These are phyloP conservation scores for Corvus hawaiiensis DNA, from an alignment of 2,113 vertebrate species.

Conservation along the genomic window DNA sequence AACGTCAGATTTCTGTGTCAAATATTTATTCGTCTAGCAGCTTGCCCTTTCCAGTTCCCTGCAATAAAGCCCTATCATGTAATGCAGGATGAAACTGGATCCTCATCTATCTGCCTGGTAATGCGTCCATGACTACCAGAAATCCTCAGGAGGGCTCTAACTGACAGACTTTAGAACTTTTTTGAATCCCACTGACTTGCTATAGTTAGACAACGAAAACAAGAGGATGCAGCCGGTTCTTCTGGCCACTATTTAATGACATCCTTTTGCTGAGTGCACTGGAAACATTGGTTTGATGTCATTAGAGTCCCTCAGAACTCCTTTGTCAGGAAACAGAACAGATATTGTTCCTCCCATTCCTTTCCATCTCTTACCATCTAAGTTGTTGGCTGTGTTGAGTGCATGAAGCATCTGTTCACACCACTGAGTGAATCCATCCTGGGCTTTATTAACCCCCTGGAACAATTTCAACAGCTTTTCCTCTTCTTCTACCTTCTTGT, in stretches of 20 bases:
- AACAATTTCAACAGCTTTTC: constrained; percentile 97
- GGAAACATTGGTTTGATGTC: neutral
- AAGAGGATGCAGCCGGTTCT: neutral
- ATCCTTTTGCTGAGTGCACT: neutral
- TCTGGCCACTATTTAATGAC: neutral
- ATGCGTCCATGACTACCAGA: neutral
- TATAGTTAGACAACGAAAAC: neutral
- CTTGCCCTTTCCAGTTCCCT: neutral
- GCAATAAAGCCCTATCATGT: neutral
- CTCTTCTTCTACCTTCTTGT: constrained; percentile 96
- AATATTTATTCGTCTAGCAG: neutral
- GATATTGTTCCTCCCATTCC: neutral
- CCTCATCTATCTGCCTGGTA: neutral
- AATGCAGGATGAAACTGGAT: neutral
- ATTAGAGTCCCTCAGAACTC: neutral
- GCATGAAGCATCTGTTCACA: constrained; percentile 97
- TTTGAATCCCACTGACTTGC: neutral
- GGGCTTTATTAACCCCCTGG: constrained; percentile 92
- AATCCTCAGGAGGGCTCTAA: neutral
- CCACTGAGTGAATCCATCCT: constrained; percentile 98
- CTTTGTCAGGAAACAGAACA: neutral
- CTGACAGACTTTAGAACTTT: neutral
- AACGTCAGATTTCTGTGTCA: neutral
- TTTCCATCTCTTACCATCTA: constrained; percentile 86
- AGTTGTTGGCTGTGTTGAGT: constrained; percentile 97